Percentiles rank a stretch among this genome's conserved stretches.
These are phyloP conservation scores for Typhlichthys eigenmanni DNA, from an alignment of 2,797 vertebrate genomes.

Conservation along the genomic window DNA sequence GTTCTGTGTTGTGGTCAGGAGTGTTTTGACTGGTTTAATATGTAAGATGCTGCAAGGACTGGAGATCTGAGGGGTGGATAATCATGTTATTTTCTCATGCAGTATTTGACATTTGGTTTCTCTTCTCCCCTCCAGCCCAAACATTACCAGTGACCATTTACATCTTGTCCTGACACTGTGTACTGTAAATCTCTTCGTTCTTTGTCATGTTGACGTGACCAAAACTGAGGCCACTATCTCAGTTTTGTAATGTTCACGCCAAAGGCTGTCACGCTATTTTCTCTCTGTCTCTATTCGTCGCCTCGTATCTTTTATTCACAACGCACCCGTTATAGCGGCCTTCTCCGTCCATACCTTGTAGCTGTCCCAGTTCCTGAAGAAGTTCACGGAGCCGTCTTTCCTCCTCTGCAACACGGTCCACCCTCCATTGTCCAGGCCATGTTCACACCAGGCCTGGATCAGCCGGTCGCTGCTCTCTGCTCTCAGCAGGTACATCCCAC, in stretches of 20 bases:
- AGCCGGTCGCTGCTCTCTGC: constrained; percentile 82
- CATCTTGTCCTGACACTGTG: no score
- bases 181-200: neutral
- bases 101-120: neutral
- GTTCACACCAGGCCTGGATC: constrained; percentile 95
- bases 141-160: no score
- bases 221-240: neutral
- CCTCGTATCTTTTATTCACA: no score
- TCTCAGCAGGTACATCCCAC: constrained; percentile 95
- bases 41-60: neutral
- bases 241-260: no score
- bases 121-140: no score
- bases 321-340: no score
- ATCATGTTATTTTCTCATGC: constrained; percentile 3
- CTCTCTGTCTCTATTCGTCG: no score
- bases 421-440: constrained; percentile 92
- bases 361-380: constrained; percentile 98
- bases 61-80: neutral
- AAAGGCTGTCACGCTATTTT: no score
- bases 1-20: neutral
- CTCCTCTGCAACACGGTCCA: constrained; percentile 97
- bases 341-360: constrained; percentile 84
- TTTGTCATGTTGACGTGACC: neutral
- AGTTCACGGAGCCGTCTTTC: constrained; percentile 94
- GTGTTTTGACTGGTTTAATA: neutral